Evolutionary conservation across 1,140 invertebrate species (phyloP), one percentile per base, ranked within the genome.

Genomic region (Procambarus virginalis): DNA sequence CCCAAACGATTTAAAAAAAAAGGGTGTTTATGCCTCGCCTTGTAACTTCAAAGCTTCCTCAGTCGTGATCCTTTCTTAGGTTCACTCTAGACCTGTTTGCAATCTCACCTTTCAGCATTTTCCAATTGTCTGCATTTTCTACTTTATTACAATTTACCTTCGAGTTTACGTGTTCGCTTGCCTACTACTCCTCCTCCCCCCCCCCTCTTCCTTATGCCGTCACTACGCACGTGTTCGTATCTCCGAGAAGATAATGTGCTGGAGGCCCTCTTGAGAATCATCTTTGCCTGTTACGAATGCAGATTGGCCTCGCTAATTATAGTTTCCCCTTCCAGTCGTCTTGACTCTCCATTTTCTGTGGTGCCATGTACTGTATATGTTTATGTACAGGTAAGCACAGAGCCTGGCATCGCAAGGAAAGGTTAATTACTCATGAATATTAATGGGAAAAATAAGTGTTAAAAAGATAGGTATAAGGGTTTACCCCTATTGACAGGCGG

Each of bases 291-390:
- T 68, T 17, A 20, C 12, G 64, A 68, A 68, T 68, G 64, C 17
- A 68, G 64, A 68, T 49, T 20, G 64, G 64, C n/a, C 78, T 17
- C 3, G 78, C 14, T 49, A 79, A 79, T 79, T 79, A 79, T 55
- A 79, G 78, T 51, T 55, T 79, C 55, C 49, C 78, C 78, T 55
- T 79, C 20, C n/a, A 79, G 34, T 55, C 78, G 3, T 4, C 78
- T 17, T 49, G 22, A 55, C n/a, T 79, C 34, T n/a, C 55, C 49
- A 55, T 79, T 79, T 79, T 49, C 48, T 79, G 20, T 45, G 48
- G 76, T 79, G 46, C 20, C 20, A 79, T 8, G 78, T 8, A 20
- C 49, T 17, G 20, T 68, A 17, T 34, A 34, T 34, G 34, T 34
- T 34, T 34, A 34, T 34, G 34, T 34, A 34, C 34, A 34, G 34